Conservation (phyloP, 2,113 vertebrate genomes). For the Cisticola juncidis region DNA sequence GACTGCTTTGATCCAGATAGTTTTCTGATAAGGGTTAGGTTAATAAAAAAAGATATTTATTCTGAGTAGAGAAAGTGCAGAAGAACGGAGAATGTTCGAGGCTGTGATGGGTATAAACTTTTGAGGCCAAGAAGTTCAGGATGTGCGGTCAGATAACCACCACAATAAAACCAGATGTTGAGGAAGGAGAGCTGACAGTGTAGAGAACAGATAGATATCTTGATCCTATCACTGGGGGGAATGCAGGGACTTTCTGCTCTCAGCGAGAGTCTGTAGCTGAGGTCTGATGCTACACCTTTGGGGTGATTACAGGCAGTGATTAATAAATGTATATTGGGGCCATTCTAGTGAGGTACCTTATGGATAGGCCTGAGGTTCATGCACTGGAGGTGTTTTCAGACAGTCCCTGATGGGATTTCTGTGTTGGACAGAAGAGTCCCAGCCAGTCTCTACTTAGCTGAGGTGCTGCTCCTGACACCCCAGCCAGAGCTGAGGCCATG, state of each 20-base stretch:
- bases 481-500: rapidly evolving
- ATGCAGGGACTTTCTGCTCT: not conserved
- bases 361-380: not conserved
- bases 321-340: not conserved
- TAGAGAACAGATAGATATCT: not conserved
- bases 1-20: not conserved
- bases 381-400: not conserved
- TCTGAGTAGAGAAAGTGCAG: not conserved
- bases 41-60: not conserved
- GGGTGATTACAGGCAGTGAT: not conserved
- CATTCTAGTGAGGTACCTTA: not conserved
- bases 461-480: not conserved
- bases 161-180: not conserved
- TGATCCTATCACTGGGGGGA: not conserved
- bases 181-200: not conserved
- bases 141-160: not conserved
- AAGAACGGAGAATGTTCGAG: not conserved
- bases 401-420: not conserved
- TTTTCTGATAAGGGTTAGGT: not conserved
- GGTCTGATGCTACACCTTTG: not conserved
- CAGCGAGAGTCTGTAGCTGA: not conserved
- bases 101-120: not conserved
- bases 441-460: not conserved
- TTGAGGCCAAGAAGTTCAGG: not conserved
- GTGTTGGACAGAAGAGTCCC: not conserved